A percentile compares a stretch with the other conserved stretches of the same genome.
Conservation (phyloP, 92 coral and sea anemone species). For the Siderastrea radians region DNA sequence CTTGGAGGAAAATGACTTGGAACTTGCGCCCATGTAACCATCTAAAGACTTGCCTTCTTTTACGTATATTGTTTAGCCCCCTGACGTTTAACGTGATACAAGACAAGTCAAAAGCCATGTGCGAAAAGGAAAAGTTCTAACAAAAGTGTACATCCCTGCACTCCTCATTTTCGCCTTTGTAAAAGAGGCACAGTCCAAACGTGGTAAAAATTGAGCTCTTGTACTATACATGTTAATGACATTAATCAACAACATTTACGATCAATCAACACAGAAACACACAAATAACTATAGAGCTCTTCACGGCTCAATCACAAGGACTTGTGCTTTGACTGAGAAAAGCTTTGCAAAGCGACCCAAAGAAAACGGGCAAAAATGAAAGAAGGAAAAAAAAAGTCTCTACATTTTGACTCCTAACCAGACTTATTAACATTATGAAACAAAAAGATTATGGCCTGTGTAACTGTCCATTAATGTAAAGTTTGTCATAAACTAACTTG, state of each 20-base stretch:
- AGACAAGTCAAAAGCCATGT: not conserved
- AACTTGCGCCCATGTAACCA: not conserved
- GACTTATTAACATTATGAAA: not conserved
- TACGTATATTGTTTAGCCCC: not conserved
- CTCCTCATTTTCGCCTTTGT: not conserved
- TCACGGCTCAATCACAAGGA: not conserved
- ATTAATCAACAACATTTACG: not conserved
- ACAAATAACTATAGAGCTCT: not conserved
- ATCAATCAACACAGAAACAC: not conserved
- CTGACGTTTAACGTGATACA: not conserved
- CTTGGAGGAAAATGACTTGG: not conserved
- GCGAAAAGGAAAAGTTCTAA: not conserved
- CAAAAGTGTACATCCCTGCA: too few relatives aligned
- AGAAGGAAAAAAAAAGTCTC: not conserved
- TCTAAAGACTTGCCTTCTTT: too few relatives aligned
- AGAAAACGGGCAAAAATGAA: not conserved
- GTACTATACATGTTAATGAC: not conserved
- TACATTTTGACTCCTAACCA: not conserved
- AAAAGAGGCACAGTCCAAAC: not conserved
- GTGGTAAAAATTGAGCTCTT: not conserved
- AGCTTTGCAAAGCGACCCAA: not conserved
- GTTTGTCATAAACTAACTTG: slow-evolving; percentile 32
- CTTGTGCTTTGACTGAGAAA: not conserved
- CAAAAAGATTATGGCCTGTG: not conserved
- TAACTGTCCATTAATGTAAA: slow-evolving; percentile 40